Percentiles rank a stretch among this genome's conserved stretches.
Evolutionary conservation across 2,888 invertebrate species (phyloP).

Genomic region (Malthinus flaveolus): DNA sequence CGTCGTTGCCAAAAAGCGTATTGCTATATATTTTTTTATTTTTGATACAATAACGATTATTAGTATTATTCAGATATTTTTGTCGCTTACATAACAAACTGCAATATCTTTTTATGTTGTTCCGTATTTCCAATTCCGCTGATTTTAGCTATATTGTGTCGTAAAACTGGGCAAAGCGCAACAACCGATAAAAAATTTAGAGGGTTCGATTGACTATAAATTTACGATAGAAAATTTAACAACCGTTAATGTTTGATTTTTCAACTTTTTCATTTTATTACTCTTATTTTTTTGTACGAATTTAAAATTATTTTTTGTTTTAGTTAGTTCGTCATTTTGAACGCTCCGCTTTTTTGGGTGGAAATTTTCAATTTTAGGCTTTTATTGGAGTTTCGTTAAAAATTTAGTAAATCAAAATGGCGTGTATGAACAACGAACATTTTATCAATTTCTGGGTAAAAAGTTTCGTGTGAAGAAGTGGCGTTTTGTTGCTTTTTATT

Average conservation of each 20-base stretch:
- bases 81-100: too few species aligned
- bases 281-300: not conserved
- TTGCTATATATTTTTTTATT: too few species aligned
- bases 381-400: not conserved
- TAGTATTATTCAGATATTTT: too few species aligned
- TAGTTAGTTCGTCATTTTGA: not conserved
- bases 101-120: too few species aligned
- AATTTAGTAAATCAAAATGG: not conserved
- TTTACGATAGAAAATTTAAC: constrained; percentile 6
- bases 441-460: too few species aligned
- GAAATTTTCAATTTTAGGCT: not conserved
- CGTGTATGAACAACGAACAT: too few species aligned
- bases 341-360: too few species aligned
- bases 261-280: constrained; percentile 2
- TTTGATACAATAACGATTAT: too few species aligned
- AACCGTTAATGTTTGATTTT: constrained; percentile 6
- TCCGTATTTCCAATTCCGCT: not conserved
- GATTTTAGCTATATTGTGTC: constrained; percentile 3
- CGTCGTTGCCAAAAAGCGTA: too few species aligned
- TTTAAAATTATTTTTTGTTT: not conserved
- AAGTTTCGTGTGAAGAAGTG: too few species aligned
- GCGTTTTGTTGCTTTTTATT: constrained; percentile 3
- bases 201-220: constrained; percentile 6
- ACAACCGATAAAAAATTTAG: constrained; percentile 6
- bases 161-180: constrained; percentile 6